Conservation (phyloP, 2,888 invertebrate genomes). For the Podabrus alpinus region DNA sequence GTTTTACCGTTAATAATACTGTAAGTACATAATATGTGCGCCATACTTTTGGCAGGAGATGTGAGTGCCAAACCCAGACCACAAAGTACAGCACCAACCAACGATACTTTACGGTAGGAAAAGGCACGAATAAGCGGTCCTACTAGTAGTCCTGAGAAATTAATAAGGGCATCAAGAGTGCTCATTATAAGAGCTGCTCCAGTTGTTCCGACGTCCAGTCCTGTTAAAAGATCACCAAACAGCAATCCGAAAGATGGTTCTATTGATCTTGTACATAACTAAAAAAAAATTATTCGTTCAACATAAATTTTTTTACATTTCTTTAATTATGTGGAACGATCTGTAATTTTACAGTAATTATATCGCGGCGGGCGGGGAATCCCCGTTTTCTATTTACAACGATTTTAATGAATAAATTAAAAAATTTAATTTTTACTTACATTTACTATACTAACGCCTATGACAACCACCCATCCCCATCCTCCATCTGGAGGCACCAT, state of each 20-base stretch:
- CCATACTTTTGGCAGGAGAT: constrained; percentile 72
- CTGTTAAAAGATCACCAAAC: constrained; percentile 73
- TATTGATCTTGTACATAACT: constrained; percentile 79
- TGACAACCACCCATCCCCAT: constrained; percentile 87
- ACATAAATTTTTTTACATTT: not conserved
- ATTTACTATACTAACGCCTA: constrained; percentile 82
- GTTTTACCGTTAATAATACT: constrained; percentile 74
- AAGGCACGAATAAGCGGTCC: constrained; percentile 77
- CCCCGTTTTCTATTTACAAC: not conserved
- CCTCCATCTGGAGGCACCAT: constrained; percentile 85
- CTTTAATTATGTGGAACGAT: not conserved
- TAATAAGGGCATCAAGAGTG: constrained; percentile 75
- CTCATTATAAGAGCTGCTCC: constrained; percentile 77
- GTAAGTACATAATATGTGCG: constrained; percentile 72
- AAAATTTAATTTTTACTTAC: constrained; percentile 62
- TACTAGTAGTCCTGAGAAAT: constrained; percentile 78
- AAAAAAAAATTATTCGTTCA: constrained; percentile 42
- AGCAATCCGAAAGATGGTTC: constrained; percentile 81
- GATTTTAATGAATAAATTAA: not conserved
- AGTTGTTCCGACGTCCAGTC: constrained; percentile 73
- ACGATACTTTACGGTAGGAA: constrained; percentile 72
- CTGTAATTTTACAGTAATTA: not conserved
- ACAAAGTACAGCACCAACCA: constrained; percentile 69
- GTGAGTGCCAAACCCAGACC: constrained; percentile 70
- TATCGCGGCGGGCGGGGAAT: not conserved